These are phyloP conservation scores for Zaprionus inermis DNA, from an alignment of 1,140 invertebrate species.

Conservation along the genomic window DNA sequence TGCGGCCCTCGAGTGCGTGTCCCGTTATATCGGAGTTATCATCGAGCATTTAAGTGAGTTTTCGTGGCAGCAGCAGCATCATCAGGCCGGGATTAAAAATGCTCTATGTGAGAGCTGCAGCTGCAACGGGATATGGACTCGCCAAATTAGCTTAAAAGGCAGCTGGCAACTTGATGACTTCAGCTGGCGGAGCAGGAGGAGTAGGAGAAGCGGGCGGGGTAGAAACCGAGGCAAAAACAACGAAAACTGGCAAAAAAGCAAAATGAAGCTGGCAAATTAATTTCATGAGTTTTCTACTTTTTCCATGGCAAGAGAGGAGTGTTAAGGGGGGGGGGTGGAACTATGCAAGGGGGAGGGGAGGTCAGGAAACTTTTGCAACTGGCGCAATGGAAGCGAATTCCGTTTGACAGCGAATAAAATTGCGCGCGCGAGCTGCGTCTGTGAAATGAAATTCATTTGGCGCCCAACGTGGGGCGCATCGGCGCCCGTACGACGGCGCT, in stretches of 20 bases:
- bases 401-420: conserved; percentile 79
- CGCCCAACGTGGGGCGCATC: conserved; percentile 59
- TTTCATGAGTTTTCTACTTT: conserved; percentile 40
- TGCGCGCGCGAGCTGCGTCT: conserved; percentile 68
- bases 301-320: neutral
- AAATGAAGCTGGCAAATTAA: conserved; percentile 62
- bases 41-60: conserved; percentile 46
- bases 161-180: neutral
- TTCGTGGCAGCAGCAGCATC: neutral
- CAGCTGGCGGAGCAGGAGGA: neutral
- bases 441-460: conserved; percentile 79
- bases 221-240: neutral
- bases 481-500: conserved; percentile 40
- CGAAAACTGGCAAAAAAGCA: conserved; percentile 17
- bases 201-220: conserved; percentile 10
- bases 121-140: conserved; percentile 31
- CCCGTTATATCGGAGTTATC: conserved; percentile 1
- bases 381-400: conserved; percentile 51
- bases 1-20: conserved; percentile 2
- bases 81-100: conserved; percentile 61
- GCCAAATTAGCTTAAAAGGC: conserved; percentile 72
- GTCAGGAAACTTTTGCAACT: conserved; percentile 40
- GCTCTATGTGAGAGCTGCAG: conserved; percentile 36
- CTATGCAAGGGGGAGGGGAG: neutral
- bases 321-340: neutral